These are phyloP conservation scores for Zaprionus davidi DNA, from an alignment of 1,140 invertebrate genomes.

Conservation along the genomic window DNA sequence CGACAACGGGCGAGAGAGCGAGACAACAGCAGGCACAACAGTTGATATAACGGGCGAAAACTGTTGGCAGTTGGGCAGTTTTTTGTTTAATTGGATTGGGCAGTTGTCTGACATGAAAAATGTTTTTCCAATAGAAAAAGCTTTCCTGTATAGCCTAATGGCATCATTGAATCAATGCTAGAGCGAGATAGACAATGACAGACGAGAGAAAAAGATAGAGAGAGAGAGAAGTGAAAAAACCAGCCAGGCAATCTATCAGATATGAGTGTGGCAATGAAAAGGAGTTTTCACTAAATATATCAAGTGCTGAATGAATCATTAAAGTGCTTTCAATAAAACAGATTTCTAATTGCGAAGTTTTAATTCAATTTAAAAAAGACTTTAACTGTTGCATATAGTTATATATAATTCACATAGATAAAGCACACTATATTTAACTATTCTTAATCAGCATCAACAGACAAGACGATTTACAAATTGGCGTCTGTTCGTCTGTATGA, in stretches of 20 bases:
- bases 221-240: neutral
- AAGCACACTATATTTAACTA: too few relatives aligned
- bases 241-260: neutral
- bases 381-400: too few relatives aligned
- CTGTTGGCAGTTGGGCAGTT: conserved; percentile 44
- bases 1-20: neutral
- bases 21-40: conserved; percentile 14
- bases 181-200: neutral
- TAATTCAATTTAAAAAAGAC: too few relatives aligned
- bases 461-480: too few relatives aligned
- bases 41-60: conserved; percentile 42
- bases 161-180: conserved; percentile 25
- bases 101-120: conserved; percentile 55
- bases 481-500: too few relatives aligned
- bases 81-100: conserved; percentile 53
- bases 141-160: conserved; percentile 28
- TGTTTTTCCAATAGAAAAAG: conserved; percentile 53
- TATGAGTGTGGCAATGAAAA: neutral
- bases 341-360: too few relatives aligned
- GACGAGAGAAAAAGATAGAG: neutral
- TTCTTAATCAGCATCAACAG: too few relatives aligned
- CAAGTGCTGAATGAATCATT: neutral
- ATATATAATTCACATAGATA: too few relatives aligned
- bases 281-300: neutral
- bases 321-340: too few relatives aligned